Percentiles rank a stretch among this genome's conserved stretches.
phyloP scores from a whole-genome alignment of 2,113 vertebrate genomes.

The Cavia porcellus region DNA sequence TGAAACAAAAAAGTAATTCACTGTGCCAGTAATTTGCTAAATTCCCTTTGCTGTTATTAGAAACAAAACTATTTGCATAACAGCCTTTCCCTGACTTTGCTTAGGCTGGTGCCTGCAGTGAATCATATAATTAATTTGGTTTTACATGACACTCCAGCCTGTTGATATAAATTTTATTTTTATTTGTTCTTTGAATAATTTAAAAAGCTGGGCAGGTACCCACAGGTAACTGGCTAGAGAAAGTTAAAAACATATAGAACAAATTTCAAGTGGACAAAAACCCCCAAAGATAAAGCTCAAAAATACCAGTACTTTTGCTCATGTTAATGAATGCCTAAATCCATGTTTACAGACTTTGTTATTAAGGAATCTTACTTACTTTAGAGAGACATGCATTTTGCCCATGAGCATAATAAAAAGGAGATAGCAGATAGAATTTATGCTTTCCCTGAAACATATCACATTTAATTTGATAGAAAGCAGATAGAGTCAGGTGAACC shows the following conservation, averaged over 20 bases:
- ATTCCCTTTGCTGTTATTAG: constrained; percentile 64
- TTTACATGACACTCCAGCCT: constrained; percentile 60
- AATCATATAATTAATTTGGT: constrained; percentile 73
- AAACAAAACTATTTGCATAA: constrained; percentile 51
- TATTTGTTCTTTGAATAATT: constrained; percentile 78
- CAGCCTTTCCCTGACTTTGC: constrained; percentile 59
- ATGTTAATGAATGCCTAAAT: constrained; percentile 26
- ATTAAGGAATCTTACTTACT: neutral
- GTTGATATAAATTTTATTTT: constrained; percentile 77
- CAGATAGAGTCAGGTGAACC: neutral
- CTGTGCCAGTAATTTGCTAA: constrained; percentile 60
- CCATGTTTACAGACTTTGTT: neutral
- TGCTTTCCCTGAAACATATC: neutral
- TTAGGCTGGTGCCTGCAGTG: constrained; percentile 33
- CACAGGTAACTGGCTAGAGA: constrained; percentile 51
- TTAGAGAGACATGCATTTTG: neutral
- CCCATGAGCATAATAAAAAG: neutral
- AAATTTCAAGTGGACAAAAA: constrained; percentile 57
- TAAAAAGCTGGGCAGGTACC: constrained; percentile 63
- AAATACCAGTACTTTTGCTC: neutral
- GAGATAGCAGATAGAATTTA: neutral
- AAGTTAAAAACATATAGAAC: constrained; percentile 39
- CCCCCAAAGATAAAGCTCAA: neutral
- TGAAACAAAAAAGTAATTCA: constrained; percentile 69
- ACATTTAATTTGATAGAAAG: constrained; percentile 49